Base-by-base conservation (phyloP, 2,797 vertebrate species). In the Eleutherodactylus coqui region DNA sequence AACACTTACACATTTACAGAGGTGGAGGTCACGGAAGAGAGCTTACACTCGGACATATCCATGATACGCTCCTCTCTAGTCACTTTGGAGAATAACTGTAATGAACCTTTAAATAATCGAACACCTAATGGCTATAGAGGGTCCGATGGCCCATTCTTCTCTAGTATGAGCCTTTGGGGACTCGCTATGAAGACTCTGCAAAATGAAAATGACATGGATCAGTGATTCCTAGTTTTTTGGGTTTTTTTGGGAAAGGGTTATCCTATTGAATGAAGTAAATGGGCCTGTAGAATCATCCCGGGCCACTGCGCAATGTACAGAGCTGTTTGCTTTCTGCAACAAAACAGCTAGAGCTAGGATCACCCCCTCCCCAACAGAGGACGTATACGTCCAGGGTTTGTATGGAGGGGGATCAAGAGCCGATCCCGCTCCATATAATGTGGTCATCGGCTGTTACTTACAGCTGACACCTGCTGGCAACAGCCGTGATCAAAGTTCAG, bases 131-230 rank as follows among this genome's bases (percentile, higher is more conserved):
- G 92, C 0, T 94, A 94, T 88, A 93, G 96, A 91, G 91, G 88
- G 19, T 91, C 88, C 0, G 97, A 97, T 36, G 96, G 96, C 0
- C 96, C 95, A 1, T 96, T 97, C 64, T 96, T 97, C 91, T 97
- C 96, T 83, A 96, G 97, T 86, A 95, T 98, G 88, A 96, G 96
- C 1, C 93, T 98, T 19, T 98, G 97, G 97, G 97, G 97, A 34
- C 91, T 98, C 64, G 96, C 97, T 0, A 97, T 97, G 97, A 98
- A 97, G 92, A 97, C 97, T 0, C 92, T 98, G 89, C 97, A 98
- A 90, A 98, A 96, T 19, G 97, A 98, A 45, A 95, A 90, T 0
- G 97, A 98, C 14, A 32, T 94, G 90, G 95, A 94, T 0, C 95
- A 95, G 6, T 96, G 90, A 95, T 19, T 0, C 24, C 36, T 86